Evolutionary conservation across 2,888 invertebrate species (phyloP), one percentile per base, ranked within the genome.

Genomic region (Aplocera efformata): DNA sequence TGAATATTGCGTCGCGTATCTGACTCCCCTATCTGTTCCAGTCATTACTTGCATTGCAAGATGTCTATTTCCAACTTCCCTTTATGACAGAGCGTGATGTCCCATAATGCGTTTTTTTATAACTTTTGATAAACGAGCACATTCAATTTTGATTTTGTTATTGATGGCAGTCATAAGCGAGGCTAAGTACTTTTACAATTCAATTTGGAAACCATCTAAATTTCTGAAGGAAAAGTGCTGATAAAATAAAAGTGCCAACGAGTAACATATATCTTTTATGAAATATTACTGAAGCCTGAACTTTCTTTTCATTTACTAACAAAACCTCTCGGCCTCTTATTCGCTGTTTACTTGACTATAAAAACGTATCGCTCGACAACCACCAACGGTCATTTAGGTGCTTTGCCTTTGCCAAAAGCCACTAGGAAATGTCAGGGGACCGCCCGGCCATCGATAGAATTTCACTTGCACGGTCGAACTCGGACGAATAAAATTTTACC

Each of bases 401-500:
- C 57, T 64, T 58, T 58, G 56, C 55, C 55, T 56, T 58, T 44
- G 53, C 53, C 67, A 65, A 72, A 72, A 66, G 65, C 72, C 71
- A 68, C 66, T 68, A 57, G 61, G 65, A 63, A 64, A 57, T 68
- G 66, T 60, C 64, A 60, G 65, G 70, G 59, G 71, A 74, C 70
- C 66, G 70, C 60, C 63, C 64, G 68, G 41, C 67, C 71, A 68
- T 63, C 76, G 79, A 81, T 80, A 79, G 79, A 78, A 79, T 75
- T 79, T 71, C 78, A 75, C 75, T 75, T 63, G 74, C 68, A 74
- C 79, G 75, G 63, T 72, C 72, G 78, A 77, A 69, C 77, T 74
- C 75, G 69, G 67, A 50, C 75, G 79, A 83, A 84, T 85, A 84
- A 85, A 88, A 88, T 84, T 85, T 83, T 70, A 71, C 70, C 79